Conservation (phyloP, 1,140 invertebrate genomes). For the Eriocheir sinensis region DNA sequence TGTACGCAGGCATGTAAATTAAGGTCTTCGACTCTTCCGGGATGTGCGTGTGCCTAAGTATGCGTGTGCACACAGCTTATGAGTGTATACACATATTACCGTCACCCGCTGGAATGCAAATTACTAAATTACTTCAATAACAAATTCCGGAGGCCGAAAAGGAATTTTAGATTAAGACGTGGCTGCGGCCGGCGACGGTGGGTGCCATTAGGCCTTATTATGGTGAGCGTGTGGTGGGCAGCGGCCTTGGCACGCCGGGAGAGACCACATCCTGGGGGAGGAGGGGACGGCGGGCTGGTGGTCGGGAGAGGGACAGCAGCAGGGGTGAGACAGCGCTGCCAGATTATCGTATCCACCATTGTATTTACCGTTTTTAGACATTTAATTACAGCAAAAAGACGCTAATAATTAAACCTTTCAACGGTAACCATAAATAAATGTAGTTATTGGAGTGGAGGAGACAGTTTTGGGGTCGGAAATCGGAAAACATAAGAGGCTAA, state of each 20-base stretch:
- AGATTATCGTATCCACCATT: no score
- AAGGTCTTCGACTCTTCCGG: no score
- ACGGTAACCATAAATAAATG: no score
- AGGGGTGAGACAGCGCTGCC: no score
- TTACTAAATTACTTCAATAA: constrained; percentile 1
- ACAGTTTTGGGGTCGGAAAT: no score
- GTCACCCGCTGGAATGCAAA: background rate
- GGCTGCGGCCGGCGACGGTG: background rate
- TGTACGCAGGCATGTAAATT: no score
- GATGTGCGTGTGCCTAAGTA: background rate
- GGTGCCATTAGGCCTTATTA: background rate
- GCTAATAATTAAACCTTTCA: no score
- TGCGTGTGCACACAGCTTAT: background rate
- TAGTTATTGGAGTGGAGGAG: no score
- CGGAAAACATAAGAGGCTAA: no score
- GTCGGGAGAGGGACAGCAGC: no score
- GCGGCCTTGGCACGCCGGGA: background rate
- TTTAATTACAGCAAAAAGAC: no score
- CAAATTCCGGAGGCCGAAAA: background rate
- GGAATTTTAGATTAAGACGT: background rate
- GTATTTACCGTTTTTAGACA: no score
- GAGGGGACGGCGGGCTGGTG: background rate
- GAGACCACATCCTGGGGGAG: background rate
- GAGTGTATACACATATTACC: background rate
- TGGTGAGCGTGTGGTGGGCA: background rate